These are phyloP conservation scores for Acrobasis consociella DNA, from an alignment of 2,888 invertebrate species.

Conservation along the genomic window DNA sequence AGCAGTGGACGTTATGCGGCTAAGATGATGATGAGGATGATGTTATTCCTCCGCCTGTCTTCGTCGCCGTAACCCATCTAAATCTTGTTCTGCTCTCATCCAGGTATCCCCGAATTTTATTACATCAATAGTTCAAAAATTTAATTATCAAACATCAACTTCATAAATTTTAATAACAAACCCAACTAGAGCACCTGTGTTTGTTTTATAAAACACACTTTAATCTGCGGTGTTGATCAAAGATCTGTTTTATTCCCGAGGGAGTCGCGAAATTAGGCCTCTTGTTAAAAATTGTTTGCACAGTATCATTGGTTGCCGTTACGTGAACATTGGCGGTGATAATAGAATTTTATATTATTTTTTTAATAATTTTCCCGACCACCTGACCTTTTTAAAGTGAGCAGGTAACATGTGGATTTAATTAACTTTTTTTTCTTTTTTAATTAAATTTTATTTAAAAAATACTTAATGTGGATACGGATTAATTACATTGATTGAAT, in stretches of 20 bases:
- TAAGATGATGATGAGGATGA: too few species aligned
- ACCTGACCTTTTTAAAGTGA: background rate
- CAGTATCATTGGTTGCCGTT: background rate
- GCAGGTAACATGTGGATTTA: background rate
- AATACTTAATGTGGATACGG: too few species aligned
- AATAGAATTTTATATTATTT: constrained; percentile 2
- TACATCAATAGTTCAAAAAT: too few species aligned
- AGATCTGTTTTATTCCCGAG: background rate
- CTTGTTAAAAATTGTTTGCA: constrained; percentile 3
- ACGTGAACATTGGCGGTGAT: constrained; percentile 1
- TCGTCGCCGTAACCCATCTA: too few species aligned
- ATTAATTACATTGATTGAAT: too few species aligned
- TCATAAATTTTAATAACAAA: background rate
- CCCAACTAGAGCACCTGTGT: background rate
- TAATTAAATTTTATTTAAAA: too few species aligned
- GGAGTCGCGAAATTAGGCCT: background rate
- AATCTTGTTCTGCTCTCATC: too few species aligned
- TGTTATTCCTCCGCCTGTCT: too few species aligned
- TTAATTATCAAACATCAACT: background rate
- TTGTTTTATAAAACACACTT: background rate
- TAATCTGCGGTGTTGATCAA: background rate
- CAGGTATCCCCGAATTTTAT: too few species aligned
- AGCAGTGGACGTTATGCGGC: too few species aligned
- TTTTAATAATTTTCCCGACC: background rate
- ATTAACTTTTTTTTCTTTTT: background rate